Conservation (phyloP, 2,797 vertebrate genomes). For the Orientallactaga sibirica region DNA sequence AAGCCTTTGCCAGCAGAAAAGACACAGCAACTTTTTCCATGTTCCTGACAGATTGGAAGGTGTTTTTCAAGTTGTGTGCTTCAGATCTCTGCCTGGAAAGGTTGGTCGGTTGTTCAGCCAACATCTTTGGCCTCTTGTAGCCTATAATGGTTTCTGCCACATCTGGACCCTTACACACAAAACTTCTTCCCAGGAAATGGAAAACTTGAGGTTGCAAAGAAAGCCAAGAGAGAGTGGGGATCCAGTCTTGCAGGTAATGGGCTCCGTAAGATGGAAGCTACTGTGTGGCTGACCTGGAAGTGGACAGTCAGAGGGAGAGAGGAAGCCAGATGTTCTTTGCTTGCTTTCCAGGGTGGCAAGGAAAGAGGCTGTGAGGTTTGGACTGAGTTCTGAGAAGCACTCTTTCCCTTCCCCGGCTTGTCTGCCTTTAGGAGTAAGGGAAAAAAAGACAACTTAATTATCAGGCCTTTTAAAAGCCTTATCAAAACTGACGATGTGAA, state of each 20-base stretch:
- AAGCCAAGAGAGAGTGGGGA: constrained; percentile 12
- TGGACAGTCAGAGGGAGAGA: constrained; percentile 37
- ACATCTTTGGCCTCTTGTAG: constrained; percentile 66
- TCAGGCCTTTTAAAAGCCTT: neutral
- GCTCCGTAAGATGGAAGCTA: constrained; percentile 62
- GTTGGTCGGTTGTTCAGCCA: constrained; percentile 78
- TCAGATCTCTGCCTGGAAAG: constrained; percentile 79
- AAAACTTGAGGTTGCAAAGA: constrained; percentile 53
- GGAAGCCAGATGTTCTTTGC: constrained; percentile 46
- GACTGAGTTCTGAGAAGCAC: constrained; percentile 4
- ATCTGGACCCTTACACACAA: constrained; percentile 80
- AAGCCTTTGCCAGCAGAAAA: constrained; percentile 29
- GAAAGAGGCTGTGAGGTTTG: neutral
- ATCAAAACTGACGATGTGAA: constrained; percentile 22
- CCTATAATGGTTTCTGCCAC: constrained; percentile 69
- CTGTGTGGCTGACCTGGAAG: constrained; percentile 64
- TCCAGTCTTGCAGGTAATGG: constrained; percentile 52
- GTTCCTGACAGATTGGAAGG: constrained; percentile 79
- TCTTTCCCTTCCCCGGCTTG: constrained; percentile 37
- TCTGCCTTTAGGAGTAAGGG: neutral
- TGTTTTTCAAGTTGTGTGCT: constrained; percentile 72
- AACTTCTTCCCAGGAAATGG: constrained; percentile 72
- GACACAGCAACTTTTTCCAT: constrained; percentile 79
- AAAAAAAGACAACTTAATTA: constrained; percentile 20
- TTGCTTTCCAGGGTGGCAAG: neutral